Evolutionary conservation across 2,113 vertebrate genomes (phyloP), one percentile per base, ranked within the genome.

Genomic region (Archocentrus centrarchus): DNA sequence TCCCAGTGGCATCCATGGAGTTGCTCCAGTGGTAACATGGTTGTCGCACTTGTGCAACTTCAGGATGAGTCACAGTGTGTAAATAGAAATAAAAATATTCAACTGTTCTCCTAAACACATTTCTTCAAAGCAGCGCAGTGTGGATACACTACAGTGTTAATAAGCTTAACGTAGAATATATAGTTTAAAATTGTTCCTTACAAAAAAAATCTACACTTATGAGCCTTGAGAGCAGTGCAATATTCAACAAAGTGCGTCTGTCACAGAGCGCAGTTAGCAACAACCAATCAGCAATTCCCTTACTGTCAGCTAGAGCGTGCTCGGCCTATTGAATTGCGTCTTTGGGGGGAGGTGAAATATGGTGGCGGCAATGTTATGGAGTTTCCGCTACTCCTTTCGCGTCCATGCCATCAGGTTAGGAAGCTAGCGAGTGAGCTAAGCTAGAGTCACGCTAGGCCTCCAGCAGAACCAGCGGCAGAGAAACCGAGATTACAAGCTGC

Each of bases 331-430:
- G 73, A 3, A 59, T 41, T 1, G 63, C 81, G 4, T 68, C 66
- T 92, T 62, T 37, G 82, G 53, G 35, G 64, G 17, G 66, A 57
- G 58, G 93, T 75, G 81, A 82, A 68, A 70, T 79, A 91, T 82
- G 90, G 92, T 90, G 94, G 94, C 93, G 94, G 90, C 90, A 95
- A 95, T 85, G 93, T 94, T 92, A 91, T 94, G 93, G 94, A 91
- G 92, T 92, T 95, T 94, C 92, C 93, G 92, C 92, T 93, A 66
- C 82, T 90, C 68, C 59, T 88, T 73, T 76, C 9, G 89, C 92
- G 83, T 93, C 89, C 91, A 92, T 93, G 93, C 91, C 90, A 93
- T 92, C 88, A 84, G 91, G 88, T 85, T 90, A 85, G 86, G 81
- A 53, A 89, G 93, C 94, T 95, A 95, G 91, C 93, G 53, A 37